Conservation (phyloP, 2,888 invertebrate genomes). For the Andrena fulva region DNA sequence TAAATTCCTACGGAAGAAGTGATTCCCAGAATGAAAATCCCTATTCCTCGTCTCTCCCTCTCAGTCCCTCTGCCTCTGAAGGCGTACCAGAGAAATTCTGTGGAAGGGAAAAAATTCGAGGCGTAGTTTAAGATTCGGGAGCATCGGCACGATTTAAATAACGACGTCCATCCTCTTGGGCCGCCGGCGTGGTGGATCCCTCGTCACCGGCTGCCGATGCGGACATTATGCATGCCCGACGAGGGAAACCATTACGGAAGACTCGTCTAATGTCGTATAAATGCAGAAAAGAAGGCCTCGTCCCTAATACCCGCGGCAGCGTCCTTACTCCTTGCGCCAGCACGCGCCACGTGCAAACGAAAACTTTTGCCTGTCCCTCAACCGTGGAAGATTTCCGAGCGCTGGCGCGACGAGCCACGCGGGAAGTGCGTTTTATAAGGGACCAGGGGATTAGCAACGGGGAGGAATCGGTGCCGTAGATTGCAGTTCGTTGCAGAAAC, state of each 20-base stretch:
- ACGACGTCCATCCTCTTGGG: conserved; percentile 51
- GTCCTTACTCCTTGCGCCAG: conserved; percentile 11
- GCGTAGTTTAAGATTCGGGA: background rate
- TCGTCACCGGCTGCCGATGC: conserved; percentile 57
- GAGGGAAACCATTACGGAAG: conserved; percentile 61
- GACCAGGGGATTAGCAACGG: background rate
- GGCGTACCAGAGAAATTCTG: too few relatives aligned
- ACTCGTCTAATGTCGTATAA: conserved; percentile 63
- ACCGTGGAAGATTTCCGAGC: conserved; percentile 8
- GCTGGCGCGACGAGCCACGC: conserved; percentile 14
- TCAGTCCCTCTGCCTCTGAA: background rate
- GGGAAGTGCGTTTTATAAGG: conserved; percentile 29
- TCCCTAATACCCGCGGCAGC: conserved; percentile 53
- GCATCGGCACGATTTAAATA: conserved; percentile 67
- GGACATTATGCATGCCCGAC: conserved; percentile 72
- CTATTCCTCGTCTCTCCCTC: too few relatives aligned
- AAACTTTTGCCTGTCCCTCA: conserved; percentile 40
- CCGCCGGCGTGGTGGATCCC: conserved; percentile 25
- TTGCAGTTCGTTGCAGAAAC: too few relatives aligned
- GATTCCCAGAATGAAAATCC: conserved; percentile 5
- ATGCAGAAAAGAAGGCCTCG: conserved; percentile 45
- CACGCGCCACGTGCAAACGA: conserved; percentile 46
- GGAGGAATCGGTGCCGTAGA: too few relatives aligned
- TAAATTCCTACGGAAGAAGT: conserved; percentile 9
- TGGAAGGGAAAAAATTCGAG: background rate